Evolutionary conservation across 2,888 invertebrate genomes (phyloP), one percentile per base, ranked within the genome.

Genomic region (Epistrophe eligans): DNA sequence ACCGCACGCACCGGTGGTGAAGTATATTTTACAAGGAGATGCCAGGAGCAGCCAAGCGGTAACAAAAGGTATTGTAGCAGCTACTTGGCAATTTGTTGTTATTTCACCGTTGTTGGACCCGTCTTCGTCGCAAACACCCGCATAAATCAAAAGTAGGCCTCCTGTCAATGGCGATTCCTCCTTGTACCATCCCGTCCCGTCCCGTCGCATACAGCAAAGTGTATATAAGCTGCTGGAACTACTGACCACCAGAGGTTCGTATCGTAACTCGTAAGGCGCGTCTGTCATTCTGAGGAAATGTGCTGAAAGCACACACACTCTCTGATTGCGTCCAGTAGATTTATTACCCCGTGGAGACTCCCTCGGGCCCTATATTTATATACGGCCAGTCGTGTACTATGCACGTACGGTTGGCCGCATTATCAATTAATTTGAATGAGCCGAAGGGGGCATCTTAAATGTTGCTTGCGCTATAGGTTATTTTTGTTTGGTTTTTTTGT

Each of bases 81-180:
- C 73, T 71, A 85, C 74, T 82, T 85, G 81, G 82, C 77, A 85
- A 85, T 85, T 85, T 85, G 85, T 82, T 85, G 85, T 77, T 57
- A 77, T 85, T 82, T 77, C 82, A 85, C 82, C 43, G 77, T 74
- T 77, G 57, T 66, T 48, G 80, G 32, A n/a, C 28, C 2, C 64
- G 66, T 84, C 67, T 71, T 77, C 62, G 70, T 19, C 62, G 55
- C 67, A 70, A 71, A 77, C 81, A 77, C 57, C 73, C 77, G 73
- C 85, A 85, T 85, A 82, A 79, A 85, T 85, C 85, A 85, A 82
- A 82, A 85, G 82, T 64, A 70, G 73, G 8, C 19, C 15, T 67
- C 50, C 9, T 67, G 67, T 64, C 45, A 64, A 32, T 35, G 67
- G 19, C 17, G 24, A 62, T 43, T 24, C 35, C 35, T 19, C n/a